Evolutionary conservation across 1,140 invertebrate genomes (phyloP).

Genomic region (Drosophila nasuta): DNA sequence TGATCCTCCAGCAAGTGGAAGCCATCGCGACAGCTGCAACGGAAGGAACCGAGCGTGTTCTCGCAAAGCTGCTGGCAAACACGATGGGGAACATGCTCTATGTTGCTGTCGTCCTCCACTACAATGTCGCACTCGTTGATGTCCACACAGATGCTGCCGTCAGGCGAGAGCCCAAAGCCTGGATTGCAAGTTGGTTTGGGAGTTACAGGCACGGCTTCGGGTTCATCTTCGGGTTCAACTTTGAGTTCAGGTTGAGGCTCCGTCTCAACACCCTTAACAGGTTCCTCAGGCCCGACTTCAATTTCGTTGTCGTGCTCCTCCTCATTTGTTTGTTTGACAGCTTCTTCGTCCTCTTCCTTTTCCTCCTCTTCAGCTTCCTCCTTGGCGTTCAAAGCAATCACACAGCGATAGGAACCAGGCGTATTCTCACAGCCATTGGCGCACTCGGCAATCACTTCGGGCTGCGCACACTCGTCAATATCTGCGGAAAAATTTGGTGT

Average conservation of each 20-base stretch:
- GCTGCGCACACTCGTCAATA: slow-evolving; percentile 88
- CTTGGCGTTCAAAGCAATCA: slow-evolving; percentile 39
- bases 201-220: neutral
- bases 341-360: slow-evolving; percentile 23
- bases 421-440: slow-evolving; percentile 88
- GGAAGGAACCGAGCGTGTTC: slow-evolving; percentile 88
- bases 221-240: neutral
- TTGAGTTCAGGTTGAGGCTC: neutral
- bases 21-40: slow-evolving; percentile 86
- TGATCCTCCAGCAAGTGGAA: slow-evolving; percentile 76
- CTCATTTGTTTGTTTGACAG: neutral
- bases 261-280: no score
- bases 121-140: slow-evolving; percentile 89
- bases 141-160: slow-evolving; percentile 85
- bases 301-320: slow-evolving; percentile 14
- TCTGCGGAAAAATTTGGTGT: slow-evolving; percentile 84
- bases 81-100: slow-evolving; percentile 55
- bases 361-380: slow-evolving; percentile 12
- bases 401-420: slow-evolving; percentile 89
- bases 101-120: slow-evolving; percentile 70
- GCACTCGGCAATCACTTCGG: slow-evolving; percentile 86
- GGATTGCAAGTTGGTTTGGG: slow-evolving; percentile 87
- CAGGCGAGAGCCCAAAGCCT: slow-evolving; percentile 85
- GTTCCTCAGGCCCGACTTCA: neutral
- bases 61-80: slow-evolving; percentile 88